Evolutionary conservation across 1,140 invertebrate genomes (phyloP).

Genomic region (Anastrepha obliqua): DNA sequence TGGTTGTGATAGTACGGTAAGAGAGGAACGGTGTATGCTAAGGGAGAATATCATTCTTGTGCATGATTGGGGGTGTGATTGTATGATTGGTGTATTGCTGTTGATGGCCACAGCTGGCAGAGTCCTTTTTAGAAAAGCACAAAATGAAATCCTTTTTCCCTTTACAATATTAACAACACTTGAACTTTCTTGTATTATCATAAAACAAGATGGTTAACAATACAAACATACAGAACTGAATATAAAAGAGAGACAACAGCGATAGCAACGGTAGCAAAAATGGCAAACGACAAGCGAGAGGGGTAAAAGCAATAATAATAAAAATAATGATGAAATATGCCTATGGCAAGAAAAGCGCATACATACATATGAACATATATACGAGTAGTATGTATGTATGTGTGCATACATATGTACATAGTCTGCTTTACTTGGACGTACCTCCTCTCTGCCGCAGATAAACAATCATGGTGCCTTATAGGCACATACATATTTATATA

Average conservation of each 20-base stretch:
- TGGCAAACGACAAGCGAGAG: constrained; percentile 31
- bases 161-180: constrained; percentile 28
- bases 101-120: constrained; percentile 25
- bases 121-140: constrained; percentile 28
- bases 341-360: background rate
- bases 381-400: too few relatives aligned
- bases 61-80: too few relatives aligned
- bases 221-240: background rate
- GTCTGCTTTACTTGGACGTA: too few relatives aligned
- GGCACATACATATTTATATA: too few relatives aligned
- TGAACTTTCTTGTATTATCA: constrained; percentile 24
- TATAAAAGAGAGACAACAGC: constrained; percentile 11
- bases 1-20: background rate
- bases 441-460: too few relatives aligned
- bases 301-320: constrained; percentile 50
- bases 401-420: too few relatives aligned
- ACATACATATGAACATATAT: background rate
- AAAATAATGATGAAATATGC: constrained; percentile 53
- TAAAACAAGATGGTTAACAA: background rate
- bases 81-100: background rate
- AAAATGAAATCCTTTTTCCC: constrained; percentile 37
- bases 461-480: too few relatives aligned
- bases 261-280: constrained; percentile 13
- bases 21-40: background rate
- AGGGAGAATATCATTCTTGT: background rate